Evolutionary conservation across 2,888 invertebrate genomes (phyloP), one percentile per base, ranked within the genome.

Genomic region (Villa cingulata): DNA sequence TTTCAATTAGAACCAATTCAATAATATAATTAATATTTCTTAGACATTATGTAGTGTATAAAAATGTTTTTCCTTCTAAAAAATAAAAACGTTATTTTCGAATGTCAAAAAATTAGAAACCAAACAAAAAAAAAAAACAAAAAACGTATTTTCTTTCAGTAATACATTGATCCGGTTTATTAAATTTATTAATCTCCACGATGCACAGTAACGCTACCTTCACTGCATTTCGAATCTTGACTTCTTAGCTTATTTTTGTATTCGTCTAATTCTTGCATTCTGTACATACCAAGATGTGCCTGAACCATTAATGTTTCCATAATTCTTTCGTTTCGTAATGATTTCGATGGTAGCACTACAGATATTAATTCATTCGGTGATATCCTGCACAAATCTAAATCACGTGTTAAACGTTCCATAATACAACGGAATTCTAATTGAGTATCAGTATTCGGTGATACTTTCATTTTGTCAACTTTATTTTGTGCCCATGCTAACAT

Each of bases 291-390:
- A 3, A 87, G 81, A 68, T 89, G 90, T 45, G 91, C 91, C 71
- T 92, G 92, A 70, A 83, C 86, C 86, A 90, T 89, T 42, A 92
- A 74, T 5, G 92, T 92, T 66, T 91, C 90, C 62, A 92, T 73
- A 57, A 92, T 92, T 48, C 85, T 76, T 68, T 92, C 91, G 69
- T 92, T 90, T 66, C 86, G 88, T 59, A 92, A 88, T 41, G 90
- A 88, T 66, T 91, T 92, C 51, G 90, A 87, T 42, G 91, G 92
- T 58, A 92, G 73, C 51, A 92, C 91, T 61, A 90, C 89, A 73
- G 88, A 89, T 54, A 92, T 87, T 58, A 92, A 76, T 70, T 92
- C 91, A 66, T 90, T 89, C 16, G 91, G 91, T 55, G 91, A 85
- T 65, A 92, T 92, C 64, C 88, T 80, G 62, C 91, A 84, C 51